phyloP scores from a whole-genome alignment of 2,888 invertebrate genomes.

The Biston betularia region DNA sequence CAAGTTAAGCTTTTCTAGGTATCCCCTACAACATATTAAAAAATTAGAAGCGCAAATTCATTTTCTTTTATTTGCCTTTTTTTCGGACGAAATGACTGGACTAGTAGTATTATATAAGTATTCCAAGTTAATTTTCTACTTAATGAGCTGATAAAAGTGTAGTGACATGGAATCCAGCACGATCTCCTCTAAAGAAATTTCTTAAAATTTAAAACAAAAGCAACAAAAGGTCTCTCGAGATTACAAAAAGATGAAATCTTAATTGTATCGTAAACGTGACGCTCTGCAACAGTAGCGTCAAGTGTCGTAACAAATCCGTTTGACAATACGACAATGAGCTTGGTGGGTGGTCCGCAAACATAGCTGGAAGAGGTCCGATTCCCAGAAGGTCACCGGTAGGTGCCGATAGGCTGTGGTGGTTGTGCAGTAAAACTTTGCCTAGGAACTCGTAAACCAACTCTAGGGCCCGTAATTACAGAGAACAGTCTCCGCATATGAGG shows the following conservation, averaged over 20 bases:
- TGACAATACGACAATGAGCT: slow-evolving; percentile 70
- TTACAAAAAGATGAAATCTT: slow-evolving; percentile 54
- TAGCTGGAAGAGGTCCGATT: slow-evolving; percentile 66
- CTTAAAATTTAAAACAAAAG: slow-evolving; percentile 37
- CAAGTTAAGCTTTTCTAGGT: too few species aligned
- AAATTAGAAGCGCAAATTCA: too few species aligned
- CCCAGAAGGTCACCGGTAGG: slow-evolving; percentile 75
- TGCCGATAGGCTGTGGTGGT: slow-evolving; percentile 34
- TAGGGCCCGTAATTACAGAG: slow-evolving; percentile 69
- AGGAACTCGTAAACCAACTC: slow-evolving; percentile 70
- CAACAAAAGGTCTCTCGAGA: slow-evolving; percentile 46
- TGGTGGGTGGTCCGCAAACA: slow-evolving; percentile 76
- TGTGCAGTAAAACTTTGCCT: slow-evolving; percentile 64
- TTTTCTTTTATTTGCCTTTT: too few species aligned
- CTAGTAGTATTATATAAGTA: too few species aligned
- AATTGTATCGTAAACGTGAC: slow-evolving; percentile 59
- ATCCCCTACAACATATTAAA: too few species aligned
- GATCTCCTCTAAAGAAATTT: background rate
- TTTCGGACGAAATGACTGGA: too few species aligned
- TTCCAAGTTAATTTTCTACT: background rate
- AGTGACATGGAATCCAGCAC: background rate
- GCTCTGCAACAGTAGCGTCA: slow-evolving; percentile 57
- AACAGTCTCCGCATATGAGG: slow-evolving; percentile 57
- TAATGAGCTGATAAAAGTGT: background rate
- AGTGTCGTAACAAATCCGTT: slow-evolving; percentile 55